These are phyloP conservation scores for Sinohyriopsis cumingii DNA, from an alignment of 2,888 invertebrate genomes.

Conservation along the genomic window DNA sequence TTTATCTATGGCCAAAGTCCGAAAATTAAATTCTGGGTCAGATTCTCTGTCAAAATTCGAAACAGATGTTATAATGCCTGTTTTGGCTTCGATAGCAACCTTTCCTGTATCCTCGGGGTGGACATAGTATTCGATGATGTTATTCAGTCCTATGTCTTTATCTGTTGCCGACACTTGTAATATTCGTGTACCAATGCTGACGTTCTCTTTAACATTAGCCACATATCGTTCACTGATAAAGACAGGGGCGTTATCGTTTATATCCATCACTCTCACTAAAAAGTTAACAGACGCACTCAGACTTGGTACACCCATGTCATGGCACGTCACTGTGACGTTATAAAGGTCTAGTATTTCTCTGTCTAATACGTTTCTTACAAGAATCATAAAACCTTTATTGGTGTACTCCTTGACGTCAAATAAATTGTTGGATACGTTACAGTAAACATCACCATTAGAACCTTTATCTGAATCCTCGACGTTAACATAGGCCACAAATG, in stretches of 20 bases:
- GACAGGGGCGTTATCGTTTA: slow-evolving; percentile 93
- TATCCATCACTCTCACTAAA: slow-evolving; percentile 79
- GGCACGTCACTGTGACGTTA: slow-evolving; percentile 73
- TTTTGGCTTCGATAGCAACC: slow-evolving; percentile 31
- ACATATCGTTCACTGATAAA: slow-evolving; percentile 75
- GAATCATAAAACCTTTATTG: slow-evolving; percentile 59
- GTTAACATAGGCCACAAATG: slow-evolving; percentile 33
- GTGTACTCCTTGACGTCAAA: slow-evolving; percentile 29
- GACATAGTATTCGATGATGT: slow-evolving; percentile 39
- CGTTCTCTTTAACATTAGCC: slow-evolving; percentile 48
- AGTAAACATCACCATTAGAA: slow-evolving; percentile 28
- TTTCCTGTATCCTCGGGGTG: slow-evolving; percentile 21
- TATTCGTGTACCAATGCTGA: slow-evolving; percentile 74
- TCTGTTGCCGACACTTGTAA: slow-evolving; percentile 89
- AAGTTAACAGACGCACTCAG: slow-evolving; percentile 48
- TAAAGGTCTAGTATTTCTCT: slow-evolving; percentile 51
- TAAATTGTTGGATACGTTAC: slow-evolving; percentile 10
- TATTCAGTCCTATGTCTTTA: slow-evolving; percentile 69
- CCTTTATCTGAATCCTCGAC: slow-evolving; percentile 37
- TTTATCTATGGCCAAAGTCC: slow-evolving; percentile 33
- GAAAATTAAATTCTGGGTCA: slow-evolving; percentile 24
- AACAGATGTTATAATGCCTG: slow-evolving; percentile 39
- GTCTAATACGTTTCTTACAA: slow-evolving; percentile 72
- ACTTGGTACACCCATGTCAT: slow-evolving; percentile 75
- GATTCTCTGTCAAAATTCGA: slow-evolving; percentile 34